Evolutionary conservation across 64 coral and sea anemone species (phyloP), one percentile per base, ranked within the genome.

Genomic region (Cladopsammia gracilis): DNA sequence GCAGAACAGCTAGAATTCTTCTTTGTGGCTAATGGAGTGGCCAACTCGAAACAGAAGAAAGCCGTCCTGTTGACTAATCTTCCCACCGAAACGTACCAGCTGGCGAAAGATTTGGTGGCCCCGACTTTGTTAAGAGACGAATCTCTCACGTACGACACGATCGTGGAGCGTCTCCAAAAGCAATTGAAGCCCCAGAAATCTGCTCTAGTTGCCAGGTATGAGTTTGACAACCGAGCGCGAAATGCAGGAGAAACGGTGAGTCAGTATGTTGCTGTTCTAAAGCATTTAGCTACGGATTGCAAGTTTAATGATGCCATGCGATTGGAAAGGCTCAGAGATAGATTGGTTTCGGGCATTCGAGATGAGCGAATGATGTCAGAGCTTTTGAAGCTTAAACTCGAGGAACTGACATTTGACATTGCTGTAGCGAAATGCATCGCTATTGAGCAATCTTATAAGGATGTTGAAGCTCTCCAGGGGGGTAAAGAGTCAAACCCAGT

Each of bases 321-420:
- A 34, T 56, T 64, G 53, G 86, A 94, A 75, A 78, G 86, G n/a
- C 58, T 94, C 34, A n/a, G 86, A 23, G 86, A 88, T 71, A 56
- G 74, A 59, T 76, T 94, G 59, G 76, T 84, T 46, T 93, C 82
- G 12, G 82, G 91, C 5, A 87, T 94, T 83, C 77, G 86, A 61
- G 86, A 89, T 47, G 65, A 81, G 16, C 76, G 52, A 75, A 94
- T 94, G 92, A 84, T 94, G 66, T 61, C 48, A 25, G 93, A 94
- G 58, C 76, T 94, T 16, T 61, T 94, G 23, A 94, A 94, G 59
- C 26, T 86, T 11, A 95, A 90, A 56, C 88, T 95, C 8, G 70
- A 83, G 48, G 87, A 95, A 34, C 81, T 90, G 66, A 90, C 87
- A 26, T 95, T 95, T 88, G 87, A 95, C 34, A 90, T 78, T 45